phyloP scores from a whole-genome alignment of 2,888 invertebrate species.

The Andrena chrysosceles region DNA sequence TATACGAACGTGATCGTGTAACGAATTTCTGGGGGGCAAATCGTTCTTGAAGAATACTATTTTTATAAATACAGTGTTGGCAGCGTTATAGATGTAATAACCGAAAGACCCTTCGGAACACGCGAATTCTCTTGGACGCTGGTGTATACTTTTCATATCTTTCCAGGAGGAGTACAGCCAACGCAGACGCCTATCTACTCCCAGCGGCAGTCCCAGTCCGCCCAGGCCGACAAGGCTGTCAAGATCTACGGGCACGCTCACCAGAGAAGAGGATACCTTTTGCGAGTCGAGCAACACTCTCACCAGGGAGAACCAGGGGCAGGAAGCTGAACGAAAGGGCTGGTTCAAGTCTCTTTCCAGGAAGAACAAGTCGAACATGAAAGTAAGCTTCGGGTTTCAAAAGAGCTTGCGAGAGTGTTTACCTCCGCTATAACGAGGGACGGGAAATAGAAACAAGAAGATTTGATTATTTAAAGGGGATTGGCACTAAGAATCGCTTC shows the following conservation, averaged over 20 bases:
- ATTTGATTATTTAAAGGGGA: not conserved
- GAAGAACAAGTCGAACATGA: slow-evolving; percentile 87
- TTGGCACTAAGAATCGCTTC: no score
- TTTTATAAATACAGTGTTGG: no score
- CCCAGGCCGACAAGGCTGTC: slow-evolving; percentile 87
- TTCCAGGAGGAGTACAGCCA: slow-evolving; percentile 89
- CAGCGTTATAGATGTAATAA: no score
- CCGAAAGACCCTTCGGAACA: no score
- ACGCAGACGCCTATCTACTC: slow-evolving; percentile 91
- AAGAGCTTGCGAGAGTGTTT: not conserved
- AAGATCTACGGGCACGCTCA: slow-evolving; percentile 83
- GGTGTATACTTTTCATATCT: slow-evolving; percentile 37
- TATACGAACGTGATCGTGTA: no score
- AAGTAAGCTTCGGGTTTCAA: slow-evolving; percentile 83
- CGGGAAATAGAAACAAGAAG: not conserved
- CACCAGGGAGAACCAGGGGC: slow-evolving; percentile 83
- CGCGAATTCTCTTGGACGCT: not conserved
- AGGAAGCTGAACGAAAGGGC: slow-evolving; percentile 86
- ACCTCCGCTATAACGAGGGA: not conserved
- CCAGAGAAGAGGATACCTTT: slow-evolving; percentile 82
- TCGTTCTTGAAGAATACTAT: no score
- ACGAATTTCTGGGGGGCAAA: no score
- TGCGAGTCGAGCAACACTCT: slow-evolving; percentile 85
- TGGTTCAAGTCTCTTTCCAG: slow-evolving; percentile 94
- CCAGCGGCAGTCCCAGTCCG: slow-evolving; percentile 89